Percentiles rank a stretch among this genome's conserved stretches.
phyloP scores from a whole-genome alignment of 2,888 invertebrate species.

The Julus scanicus region DNA sequence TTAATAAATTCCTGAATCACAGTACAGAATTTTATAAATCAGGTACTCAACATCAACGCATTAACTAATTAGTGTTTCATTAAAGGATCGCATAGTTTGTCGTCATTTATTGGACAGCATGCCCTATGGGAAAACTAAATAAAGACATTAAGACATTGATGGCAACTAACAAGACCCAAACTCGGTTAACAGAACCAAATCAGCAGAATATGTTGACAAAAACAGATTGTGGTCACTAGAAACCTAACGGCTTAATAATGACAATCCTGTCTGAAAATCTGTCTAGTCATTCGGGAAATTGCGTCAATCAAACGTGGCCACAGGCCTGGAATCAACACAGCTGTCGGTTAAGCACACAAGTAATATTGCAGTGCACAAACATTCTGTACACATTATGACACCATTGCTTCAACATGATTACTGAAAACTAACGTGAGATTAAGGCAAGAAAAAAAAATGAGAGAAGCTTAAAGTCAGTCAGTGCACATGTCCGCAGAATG shows the following conservation, averaged over 20 bases:
- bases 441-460: not conserved
- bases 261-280: not conserved
- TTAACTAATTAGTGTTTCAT: too few species aligned
- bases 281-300: constrained; percentile 2
- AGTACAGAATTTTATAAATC: too few species aligned
- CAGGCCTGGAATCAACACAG: not conserved
- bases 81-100: too few species aligned
- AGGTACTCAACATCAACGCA: too few species aligned
- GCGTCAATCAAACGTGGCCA: not conserved
- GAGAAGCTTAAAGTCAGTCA: too few species aligned
- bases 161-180: not conserved
- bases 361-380: not conserved
- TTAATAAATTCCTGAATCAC: too few species aligned
- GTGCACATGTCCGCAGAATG: too few species aligned
- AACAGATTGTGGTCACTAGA: not conserved
- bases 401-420: not conserved
- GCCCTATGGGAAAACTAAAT: too few species aligned
- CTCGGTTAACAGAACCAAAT: not conserved
- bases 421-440: not conserved
- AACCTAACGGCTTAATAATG: constrained; percentile 7
- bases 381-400: not conserved
- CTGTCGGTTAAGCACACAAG: not conserved
- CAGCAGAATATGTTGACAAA: not conserved
- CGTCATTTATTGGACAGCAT: too few species aligned
- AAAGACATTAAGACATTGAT: not conserved